A percentile compares a stretch with the other conserved stretches of the same genome.
phyloP scores from a whole-genome alignment of 2,797 vertebrate genomes.

The Okamejei kenojei region DNA sequence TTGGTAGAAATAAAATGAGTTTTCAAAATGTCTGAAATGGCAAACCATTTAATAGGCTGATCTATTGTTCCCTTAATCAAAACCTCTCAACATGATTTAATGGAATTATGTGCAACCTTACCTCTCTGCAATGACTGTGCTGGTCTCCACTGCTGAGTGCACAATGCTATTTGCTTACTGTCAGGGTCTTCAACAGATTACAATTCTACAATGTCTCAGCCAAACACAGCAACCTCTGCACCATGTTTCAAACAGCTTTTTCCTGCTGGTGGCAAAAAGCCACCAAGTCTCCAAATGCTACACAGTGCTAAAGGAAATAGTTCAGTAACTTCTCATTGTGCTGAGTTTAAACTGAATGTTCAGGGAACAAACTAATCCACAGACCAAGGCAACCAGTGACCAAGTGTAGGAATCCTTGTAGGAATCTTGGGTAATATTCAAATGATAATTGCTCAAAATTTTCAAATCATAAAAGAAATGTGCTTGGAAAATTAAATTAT shows the following conservation, averaged over 20 bases:
- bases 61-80: neutral
- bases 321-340: neutral
- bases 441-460: neutral
- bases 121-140: neutral
- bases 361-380: neutral
- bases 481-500: neutral
- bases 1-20: neutral
- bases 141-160: neutral
- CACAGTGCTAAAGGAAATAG: neutral
- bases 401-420: neutral
- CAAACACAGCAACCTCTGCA: neutral
- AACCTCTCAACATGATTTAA: neutral
- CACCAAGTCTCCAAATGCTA: neutral
- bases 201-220: neutral
- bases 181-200: neutral
- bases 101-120: neutral
- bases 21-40: constrained; percentile 16
- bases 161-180: neutral
- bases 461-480: neutral
- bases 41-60: neutral
- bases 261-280: neutral
- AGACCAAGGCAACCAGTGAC: neutral
- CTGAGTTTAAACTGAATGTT: neutral
- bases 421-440: neutral
- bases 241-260: neutral